Evolutionary conservation across 2,888 invertebrate species (phyloP).

Genomic region (Merodon equestris): DNA sequence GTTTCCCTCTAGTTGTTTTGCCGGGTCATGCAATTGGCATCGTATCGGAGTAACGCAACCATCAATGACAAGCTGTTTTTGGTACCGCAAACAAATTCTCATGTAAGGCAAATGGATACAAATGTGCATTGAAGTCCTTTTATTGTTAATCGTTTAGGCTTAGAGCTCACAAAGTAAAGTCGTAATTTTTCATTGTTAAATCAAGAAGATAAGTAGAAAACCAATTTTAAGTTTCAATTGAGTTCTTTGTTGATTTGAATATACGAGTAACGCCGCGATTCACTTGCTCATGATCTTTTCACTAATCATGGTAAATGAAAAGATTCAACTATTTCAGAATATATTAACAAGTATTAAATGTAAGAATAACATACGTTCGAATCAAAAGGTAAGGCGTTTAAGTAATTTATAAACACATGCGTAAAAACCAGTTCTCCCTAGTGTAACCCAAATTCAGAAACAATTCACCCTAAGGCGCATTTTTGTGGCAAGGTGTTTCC

Average conservation of each 20-base stretch:
- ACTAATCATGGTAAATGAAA: too few relatives aligned
- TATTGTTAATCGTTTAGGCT: conserved; percentile 40
- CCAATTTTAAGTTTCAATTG: too few relatives aligned
- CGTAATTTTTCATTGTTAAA: background rate
- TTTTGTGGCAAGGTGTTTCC: conserved; percentile 68
- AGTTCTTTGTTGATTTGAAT: too few relatives aligned
- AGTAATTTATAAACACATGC: too few relatives aligned
- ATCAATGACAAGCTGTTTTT: conserved; percentile 61
- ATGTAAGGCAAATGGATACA: conserved; percentile 42
- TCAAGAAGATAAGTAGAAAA: too few relatives aligned
- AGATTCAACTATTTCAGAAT: too few relatives aligned
- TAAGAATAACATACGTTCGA: too few relatives aligned
- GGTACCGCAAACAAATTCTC: conserved; percentile 63
- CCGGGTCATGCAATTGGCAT: conserved; percentile 15
- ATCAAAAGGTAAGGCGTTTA: too few relatives aligned
- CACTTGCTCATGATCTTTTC: too few relatives aligned
- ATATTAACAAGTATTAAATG: too few relatives aligned
- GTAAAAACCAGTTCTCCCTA: conserved; percentile 51
- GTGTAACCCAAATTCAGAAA: conserved; percentile 62
- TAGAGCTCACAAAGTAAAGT: background rate
- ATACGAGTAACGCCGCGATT: too few relatives aligned
- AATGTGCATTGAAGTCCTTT: conserved; percentile 51
- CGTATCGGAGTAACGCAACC: conserved; percentile 19
- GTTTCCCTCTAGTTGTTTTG: background rate
- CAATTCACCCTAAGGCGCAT: conserved; percentile 63